Evolutionary conservation across 1,140 invertebrate species (phyloP), one percentile per base, ranked within the genome.

Genomic region (Drosophila ficusphila): DNA sequence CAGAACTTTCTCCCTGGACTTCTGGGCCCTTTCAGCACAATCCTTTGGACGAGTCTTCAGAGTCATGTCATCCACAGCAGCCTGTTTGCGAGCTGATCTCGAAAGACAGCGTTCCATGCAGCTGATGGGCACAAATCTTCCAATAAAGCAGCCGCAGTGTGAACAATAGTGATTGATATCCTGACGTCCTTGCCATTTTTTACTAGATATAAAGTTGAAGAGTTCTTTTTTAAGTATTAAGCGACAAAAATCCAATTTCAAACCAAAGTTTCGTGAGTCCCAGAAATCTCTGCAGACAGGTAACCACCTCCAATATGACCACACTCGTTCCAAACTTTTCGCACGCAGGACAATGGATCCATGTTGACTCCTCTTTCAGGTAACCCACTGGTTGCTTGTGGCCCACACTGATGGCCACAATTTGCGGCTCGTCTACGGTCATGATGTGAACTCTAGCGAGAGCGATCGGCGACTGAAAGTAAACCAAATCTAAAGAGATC

Each of bases 81-180:
- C 89, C 68, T 83, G 76, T 0, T 74, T 74, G 2, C 81, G 75
- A 0, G 89, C 89, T 1, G 70, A 49, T 1, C 42, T 44, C 3
- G 89, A 90, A 0, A 90, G 8, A 9, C 85, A 90, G 1, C 89
- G 72, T 27, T 90, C 85, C 7, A 64, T 65, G 60, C 86, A 90
- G 29, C 49, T 39, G 0, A 91, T 39, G 12, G 75, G 44, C 12
- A 90, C 68, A 64, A 65, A 73, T 18, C 90, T 64, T 6, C 90
- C 90, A 38, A 91, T 90, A 16, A 51, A 91, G 54, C 90, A 91
- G 19, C 90, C 90, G 12, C 90, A 91, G 9, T 86, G 69, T 0
- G 42, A 56, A 23, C 90, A 91, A 33, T 91, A 91, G 42, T 91
- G 90, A 57, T 91, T 91, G 18, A 89, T 79, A 18, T 91, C 90